Base-by-base conservation (phyloP, 2,888 invertebrate genomes). In the Cheilosia vernalis region DNA sequence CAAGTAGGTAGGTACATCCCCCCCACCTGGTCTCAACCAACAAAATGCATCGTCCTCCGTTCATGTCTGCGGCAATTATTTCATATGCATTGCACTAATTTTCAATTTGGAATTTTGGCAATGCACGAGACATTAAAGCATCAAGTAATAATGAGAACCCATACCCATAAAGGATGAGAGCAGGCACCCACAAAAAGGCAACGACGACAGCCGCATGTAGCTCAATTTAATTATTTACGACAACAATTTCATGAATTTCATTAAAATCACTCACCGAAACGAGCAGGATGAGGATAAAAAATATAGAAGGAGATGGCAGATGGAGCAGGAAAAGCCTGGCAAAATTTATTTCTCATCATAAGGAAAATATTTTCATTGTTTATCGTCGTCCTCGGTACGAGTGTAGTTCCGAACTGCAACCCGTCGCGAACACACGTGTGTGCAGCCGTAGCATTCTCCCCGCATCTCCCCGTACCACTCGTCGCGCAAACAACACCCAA, bases 161-260 rank as follows among this genome's bases (percentile, higher is more conserved):
- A n/a, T n/a, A 37, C 58, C 47, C 47, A 37, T 19, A 13, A 49
- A 15, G 51, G 51, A 51, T 42, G 56, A 24, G 47, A 69, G 24
- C 17, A 51, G 42, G 56, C 49, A 9, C 27, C 24, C 58, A 24
- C 21, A 40, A 51, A 60, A 66, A 80, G 42, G 17, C 49, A 64
- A 56, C 49, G 55, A 49, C 74, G 47, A 49, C 74, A 63, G 33
- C 64, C 33, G 70, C 58, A 77, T 37, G 74, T 84, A 88, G 87
- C 87, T 89, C 87, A 88, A 89, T 89, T 89, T 89, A 89, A 90
- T 90, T 89, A 90, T 90, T 89, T 89, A 89, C 89, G 89, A 89
- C 89, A 89, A 89, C 89, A 89, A 89, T 89, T 89, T 89, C 88
- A 89, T 89, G 89, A 90, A 89, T 89, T 90, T 90, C 89, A 89